Percentiles rank a stretch among this genome's conserved stretches.
Conservation (phyloP, 1,140 invertebrate species). For the Rhagoletis pomonella region DNA sequence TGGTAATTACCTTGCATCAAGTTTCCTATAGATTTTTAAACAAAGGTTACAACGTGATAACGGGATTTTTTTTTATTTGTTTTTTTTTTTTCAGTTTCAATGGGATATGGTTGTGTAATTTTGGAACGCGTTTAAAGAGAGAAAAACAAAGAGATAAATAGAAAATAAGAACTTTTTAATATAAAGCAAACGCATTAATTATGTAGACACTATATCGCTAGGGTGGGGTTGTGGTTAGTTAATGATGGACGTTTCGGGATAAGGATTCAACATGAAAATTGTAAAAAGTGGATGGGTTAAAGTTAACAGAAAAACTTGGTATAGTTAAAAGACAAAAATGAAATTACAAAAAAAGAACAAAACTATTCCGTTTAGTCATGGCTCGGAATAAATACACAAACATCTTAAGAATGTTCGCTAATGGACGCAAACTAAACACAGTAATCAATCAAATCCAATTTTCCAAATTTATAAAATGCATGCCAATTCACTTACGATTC, state of each 20-base stretch:
- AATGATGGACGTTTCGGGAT: neutral
- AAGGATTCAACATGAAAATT: neutral
- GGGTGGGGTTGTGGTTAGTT: neutral
- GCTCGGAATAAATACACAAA: neutral
- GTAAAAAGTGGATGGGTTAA: neutral
- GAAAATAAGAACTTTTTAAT: constrained; percentile 38
- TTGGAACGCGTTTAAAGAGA: constrained; percentile 43
- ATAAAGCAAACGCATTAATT: neutral
- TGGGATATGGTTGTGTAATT: constrained; percentile 49
- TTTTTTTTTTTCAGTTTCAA: constrained; percentile 31
- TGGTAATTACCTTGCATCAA: constrained; percentile 72
- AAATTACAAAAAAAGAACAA: constrained; percentile 8
- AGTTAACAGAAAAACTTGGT: constrained; percentile 2
- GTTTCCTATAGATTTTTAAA: constrained; percentile 66
- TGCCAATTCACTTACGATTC: constrained; percentile 80
- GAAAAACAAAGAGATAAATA: constrained; percentile 52
- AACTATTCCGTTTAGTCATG: neutral
- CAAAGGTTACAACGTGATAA: constrained; percentile 13
- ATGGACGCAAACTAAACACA: constrained; percentile 17
- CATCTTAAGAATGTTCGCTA: neutral
- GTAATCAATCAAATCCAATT: neutral
- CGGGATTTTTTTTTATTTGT: neutral
- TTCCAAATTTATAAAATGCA: neutral
- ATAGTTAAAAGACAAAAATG: neutral
- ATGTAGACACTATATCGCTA: neutral